Evolutionary conservation across 2,113 vertebrate species (phyloP).

Genomic region (Addax nasomaculatus): DNA sequence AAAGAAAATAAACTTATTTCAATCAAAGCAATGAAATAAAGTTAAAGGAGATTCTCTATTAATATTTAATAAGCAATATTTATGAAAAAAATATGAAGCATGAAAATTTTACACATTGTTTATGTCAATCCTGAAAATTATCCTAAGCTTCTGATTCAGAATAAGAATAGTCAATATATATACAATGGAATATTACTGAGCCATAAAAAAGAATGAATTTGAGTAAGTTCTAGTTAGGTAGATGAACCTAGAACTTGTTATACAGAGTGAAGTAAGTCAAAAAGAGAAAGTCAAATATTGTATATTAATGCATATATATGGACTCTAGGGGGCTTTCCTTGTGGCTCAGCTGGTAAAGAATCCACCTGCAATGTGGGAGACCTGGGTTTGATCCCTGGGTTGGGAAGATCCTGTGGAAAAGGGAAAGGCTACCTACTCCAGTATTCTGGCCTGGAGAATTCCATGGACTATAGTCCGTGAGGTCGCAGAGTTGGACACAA

Average conservation of each 20-base stretch:
- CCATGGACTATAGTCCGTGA: neutral
- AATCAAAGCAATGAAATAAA: neutral
- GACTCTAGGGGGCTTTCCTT: neutral
- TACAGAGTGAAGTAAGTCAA: neutral
- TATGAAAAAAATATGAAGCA: neutral
- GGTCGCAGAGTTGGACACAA: neutral
- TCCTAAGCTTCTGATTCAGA: neutral
- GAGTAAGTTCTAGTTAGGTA: neutral
- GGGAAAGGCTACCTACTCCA: neutral
- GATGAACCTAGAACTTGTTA: neutral
- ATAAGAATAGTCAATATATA: neutral
- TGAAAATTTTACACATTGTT: neutral
- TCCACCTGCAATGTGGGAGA: neutral
- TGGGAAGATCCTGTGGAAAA: neutral
- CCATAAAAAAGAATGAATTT: neutral
- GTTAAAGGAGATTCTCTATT: neutral
- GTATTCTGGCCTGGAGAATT: neutral
- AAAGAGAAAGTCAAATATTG: neutral
- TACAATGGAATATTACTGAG: neutral
- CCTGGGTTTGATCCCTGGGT: neutral
- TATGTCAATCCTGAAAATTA: neutral
- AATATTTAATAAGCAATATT: neutral
- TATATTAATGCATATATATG: neutral
- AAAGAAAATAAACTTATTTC: neutral
- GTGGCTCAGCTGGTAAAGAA: neutral